Percentiles rank a stretch among this genome's conserved stretches.
phyloP scores from a whole-genome alignment of 2,113 vertebrate species.

The Oxyruncus cristatus region DNA sequence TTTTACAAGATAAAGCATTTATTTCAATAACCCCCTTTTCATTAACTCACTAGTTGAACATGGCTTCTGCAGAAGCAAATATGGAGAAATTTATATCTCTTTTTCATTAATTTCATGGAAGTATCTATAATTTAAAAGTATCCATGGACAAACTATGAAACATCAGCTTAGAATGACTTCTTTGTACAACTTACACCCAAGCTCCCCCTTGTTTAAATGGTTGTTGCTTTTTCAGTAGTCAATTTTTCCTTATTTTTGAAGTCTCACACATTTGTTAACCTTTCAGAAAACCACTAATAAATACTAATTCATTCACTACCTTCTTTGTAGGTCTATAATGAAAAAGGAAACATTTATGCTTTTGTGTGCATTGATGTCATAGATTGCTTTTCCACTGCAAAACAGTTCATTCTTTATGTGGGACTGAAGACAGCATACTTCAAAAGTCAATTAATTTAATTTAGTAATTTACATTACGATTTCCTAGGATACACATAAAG shows the following conservation, averaged over 20 bases:
- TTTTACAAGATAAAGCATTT: neutral
- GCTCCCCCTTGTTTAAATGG: neutral
- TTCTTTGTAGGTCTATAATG: neutral
- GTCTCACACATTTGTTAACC: neutral
- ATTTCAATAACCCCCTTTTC: neutral
- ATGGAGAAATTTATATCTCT: neutral
- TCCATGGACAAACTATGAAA: neutral
- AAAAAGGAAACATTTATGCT: neutral
- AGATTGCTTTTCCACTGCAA: neutral
- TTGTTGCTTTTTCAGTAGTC: neutral
- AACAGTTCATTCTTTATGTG: neutral
- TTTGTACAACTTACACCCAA: neutral
- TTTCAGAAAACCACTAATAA: neutral
- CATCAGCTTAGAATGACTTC: neutral
- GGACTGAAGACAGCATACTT: neutral
- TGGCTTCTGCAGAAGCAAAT: neutral
- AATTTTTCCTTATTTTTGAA: neutral
- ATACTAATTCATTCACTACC: neutral
- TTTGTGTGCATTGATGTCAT: neutral
- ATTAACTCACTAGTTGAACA: neutral
- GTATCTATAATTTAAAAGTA: neutral
- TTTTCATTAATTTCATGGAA: neutral
- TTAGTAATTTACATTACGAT: neutral
- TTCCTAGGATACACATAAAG: neutral
- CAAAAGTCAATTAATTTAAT: neutral